These are phyloP conservation scores for Phalanger gymnotis DNA, from an alignment of 2,797 vertebrate species.

Conservation along the genomic window DNA sequence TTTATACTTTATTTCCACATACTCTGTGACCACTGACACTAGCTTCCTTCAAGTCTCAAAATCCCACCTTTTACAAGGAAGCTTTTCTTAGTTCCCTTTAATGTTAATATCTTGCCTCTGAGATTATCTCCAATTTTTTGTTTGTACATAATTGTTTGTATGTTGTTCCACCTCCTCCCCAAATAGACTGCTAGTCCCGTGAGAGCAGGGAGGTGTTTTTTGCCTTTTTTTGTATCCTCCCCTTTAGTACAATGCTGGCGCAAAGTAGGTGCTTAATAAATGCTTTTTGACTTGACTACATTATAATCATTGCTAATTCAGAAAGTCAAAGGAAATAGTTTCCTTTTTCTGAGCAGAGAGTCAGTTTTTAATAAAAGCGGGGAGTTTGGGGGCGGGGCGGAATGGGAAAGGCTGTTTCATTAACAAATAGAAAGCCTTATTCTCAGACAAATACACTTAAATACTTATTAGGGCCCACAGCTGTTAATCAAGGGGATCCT, in stretches of 20 bases:
- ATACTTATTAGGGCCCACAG: not conserved
- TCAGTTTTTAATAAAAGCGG: not conserved
- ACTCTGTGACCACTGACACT: not conserved
- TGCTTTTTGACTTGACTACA: not conserved
- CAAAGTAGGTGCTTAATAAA: not conserved
- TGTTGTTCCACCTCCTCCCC: not conserved
- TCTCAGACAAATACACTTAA: not conserved
- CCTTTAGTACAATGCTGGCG: not conserved
- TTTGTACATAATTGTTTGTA: not conserved
- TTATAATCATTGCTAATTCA: not conserved
- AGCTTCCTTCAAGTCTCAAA: not conserved
- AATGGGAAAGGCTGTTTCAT: not conserved
- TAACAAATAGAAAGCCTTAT: not conserved
- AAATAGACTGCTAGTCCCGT: not conserved
- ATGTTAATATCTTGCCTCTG: not conserved
- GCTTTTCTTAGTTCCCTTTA: not conserved
- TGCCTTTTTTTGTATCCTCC: not conserved
- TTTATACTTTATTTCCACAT: not conserved
- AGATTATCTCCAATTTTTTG: not conserved
- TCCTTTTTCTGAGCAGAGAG: not conserved
- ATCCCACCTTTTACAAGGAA: not conserved
- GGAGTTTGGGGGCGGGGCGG: fast-evolving
- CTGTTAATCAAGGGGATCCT: not conserved
- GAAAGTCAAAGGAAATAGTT: not conserved
- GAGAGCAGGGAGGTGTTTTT: not conserved